Base-by-base conservation (phyloP, 2,113 vertebrate species). In the Uria lomvia region DNA sequence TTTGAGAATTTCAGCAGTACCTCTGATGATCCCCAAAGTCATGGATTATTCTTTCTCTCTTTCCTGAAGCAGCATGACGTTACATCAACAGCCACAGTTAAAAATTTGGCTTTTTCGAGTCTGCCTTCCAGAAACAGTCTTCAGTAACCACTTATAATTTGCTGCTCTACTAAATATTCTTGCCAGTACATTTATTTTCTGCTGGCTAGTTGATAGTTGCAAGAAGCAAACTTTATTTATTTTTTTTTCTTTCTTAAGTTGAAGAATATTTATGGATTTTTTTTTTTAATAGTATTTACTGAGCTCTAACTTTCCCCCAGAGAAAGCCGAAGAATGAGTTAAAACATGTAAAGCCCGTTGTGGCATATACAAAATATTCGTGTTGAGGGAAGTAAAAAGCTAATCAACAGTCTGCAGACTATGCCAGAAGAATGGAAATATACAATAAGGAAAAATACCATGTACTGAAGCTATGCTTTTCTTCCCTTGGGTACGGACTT, bases 171-270 rank as follows among this genome's bases (percentile, higher is more conserved):
- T 91, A 63, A 92, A 88, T 90, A 88, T 70, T 93, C 59, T 55
- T 95, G 92, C 82, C 90, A 94, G 71, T 83, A 62, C n/a, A 50
- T 86, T 86, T 95, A 47, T 80, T 90, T 93, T 79, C 85, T 93
- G 63, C 55, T 91, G 78, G 62, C 42, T 68, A 55, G 56, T 24
- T 90, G 62, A 88, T 75, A 78, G 74, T 21, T 73, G 58, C 60
- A 96, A 67, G 74, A 90, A 93, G 63, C 13, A 95, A 85, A 66
- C 11, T 60, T 86, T 15, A 8, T 26, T 34, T 38, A 38, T 65
- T 36, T 79, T 66, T 70, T 52, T 82, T 70, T 49, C 47, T 67
- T 67, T 1, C 23, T 56, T 23, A 82, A 79, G 42, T 80, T 18
- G 21, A 86, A 79, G 43, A 91, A 62, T 65, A 92, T 83, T 83